Evolutionary conservation across 2,113 vertebrate species (phyloP).

Genomic region (Indicator maculatus): DNA sequence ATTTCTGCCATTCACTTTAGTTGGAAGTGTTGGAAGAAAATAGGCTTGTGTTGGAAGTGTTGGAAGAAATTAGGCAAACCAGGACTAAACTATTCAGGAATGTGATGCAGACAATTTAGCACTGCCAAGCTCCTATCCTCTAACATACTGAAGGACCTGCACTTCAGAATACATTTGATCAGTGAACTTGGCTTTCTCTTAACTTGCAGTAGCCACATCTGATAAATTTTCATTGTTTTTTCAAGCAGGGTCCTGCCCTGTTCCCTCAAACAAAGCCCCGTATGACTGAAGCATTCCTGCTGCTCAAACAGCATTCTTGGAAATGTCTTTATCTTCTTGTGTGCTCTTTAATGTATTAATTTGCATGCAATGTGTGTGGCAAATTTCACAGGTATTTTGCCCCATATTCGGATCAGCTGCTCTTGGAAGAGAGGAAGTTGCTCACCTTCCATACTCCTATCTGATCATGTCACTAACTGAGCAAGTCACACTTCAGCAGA

Average conservation of each 20-base stretch:
- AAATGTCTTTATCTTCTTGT: neutral
- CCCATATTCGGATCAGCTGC: neutral
- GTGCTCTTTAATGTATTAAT: neutral
- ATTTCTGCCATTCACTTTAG: neutral
- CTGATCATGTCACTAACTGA: neutral
- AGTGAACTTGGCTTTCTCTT: neutral
- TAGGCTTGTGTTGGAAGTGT: neutral
- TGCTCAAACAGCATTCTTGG: neutral
- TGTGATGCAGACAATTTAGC: neutral
- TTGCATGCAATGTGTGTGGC: neutral
- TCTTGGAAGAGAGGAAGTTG: neutral
- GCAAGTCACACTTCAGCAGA: neutral
- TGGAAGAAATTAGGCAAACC: neutral
- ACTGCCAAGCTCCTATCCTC: neutral
- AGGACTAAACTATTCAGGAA: neutral
- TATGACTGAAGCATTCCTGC: neutral
- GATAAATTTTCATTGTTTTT: neutral
- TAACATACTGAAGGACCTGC: neutral
- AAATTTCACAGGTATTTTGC: neutral
- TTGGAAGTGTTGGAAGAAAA: neutral
- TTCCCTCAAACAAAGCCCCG: neutral
- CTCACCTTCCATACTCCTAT: neutral
- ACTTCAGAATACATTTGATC: neutral
- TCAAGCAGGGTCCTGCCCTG: neutral
- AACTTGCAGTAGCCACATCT: neutral